phyloP scores from a whole-genome alignment of 2,888 invertebrate genomes.

The Xanthia icteritia region DNA sequence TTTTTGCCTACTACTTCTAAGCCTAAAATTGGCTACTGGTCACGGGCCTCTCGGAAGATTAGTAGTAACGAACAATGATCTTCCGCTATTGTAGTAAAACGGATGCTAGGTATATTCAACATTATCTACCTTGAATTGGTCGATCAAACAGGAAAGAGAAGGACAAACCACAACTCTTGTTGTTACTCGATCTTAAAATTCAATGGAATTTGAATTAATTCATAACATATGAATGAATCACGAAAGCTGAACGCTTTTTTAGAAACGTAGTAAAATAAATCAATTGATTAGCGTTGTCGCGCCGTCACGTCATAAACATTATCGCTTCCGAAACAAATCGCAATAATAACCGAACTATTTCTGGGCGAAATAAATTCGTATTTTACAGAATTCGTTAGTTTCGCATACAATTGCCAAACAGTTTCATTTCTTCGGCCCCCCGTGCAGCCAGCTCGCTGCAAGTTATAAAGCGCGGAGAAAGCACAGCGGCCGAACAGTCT shows the following conservation, averaged over 20 bases:
- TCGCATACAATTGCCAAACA: constrained; percentile 83
- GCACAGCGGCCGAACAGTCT: constrained; percentile 83
- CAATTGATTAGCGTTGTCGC: constrained; percentile 53
- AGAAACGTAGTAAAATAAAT: constrained; percentile 45
- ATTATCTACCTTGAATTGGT: constrained; percentile 36
- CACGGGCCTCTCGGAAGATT: constrained; percentile 2
- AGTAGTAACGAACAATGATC: constrained; percentile 25
- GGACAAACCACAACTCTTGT: not conserved
- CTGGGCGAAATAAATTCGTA: constrained; percentile 73
- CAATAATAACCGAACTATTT: constrained; percentile 66
- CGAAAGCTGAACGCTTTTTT: constrained; percentile 27
- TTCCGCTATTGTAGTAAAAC: constrained; percentile 17
- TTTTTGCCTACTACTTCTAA: not conserved
- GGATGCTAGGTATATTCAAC: constrained; percentile 14
- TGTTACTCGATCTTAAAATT: not conserved
- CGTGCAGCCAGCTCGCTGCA: constrained; percentile 72
- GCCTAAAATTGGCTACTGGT: not conserved
- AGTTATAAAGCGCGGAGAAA: constrained; percentile 89
- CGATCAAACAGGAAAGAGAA: constrained; percentile 19
- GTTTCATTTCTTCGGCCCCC: constrained; percentile 86
- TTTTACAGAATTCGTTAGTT: constrained; percentile 79
- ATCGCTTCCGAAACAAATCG: constrained; percentile 70
- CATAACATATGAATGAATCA: constrained; percentile 28
- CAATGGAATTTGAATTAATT: not conserved
- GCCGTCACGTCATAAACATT: constrained; percentile 59